Base-by-base conservation (phyloP, 2,113 vertebrate species). In the Neodontobutis hainanensis region DNA sequence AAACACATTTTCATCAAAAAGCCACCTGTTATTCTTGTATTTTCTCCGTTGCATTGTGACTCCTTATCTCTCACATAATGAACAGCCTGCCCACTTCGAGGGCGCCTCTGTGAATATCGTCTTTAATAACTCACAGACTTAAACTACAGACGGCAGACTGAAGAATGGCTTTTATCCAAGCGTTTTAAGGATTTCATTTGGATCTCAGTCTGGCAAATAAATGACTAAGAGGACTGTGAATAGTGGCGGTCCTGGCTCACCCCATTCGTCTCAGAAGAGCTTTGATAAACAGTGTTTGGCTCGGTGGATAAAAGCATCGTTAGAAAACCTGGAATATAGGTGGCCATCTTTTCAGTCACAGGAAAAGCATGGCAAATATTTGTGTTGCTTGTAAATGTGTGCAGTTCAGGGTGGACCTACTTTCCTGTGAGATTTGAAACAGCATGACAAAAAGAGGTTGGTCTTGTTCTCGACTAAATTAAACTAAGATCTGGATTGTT, bases 1-100 rank as follows among this genome's bases (percentile, higher is more conserved):
- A 53, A 53, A 53, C 51, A 53, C 51, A 35, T 6, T 32, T 53
- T 53, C 51, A 53, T 53, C 32, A 53, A 53, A 53, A 53, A 11
- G 51, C 51, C 51, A 53, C 51, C 51, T 53, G 51, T 53, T 53
- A 19, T 35, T 0, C 11, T 11, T 5, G 11, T 12, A 27, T 27
- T 11, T 53, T 6, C 27, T 12, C 51, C 27, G 32, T 6, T 11
- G 11, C 32, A 35, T 53, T 7, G 32, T 53, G 32, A 14, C 19
- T 10, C 38, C 32, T 53, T 53, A 53, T 53, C 51, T 35, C 51
- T 35, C 51, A 5, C 49, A 14, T 12, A 7, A 35, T 14, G 51
- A 53, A 11, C 51, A 53, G 51, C 27, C 51, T 16, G 32, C 27
- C 11, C 51, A 14, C 11, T 35, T 53, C 32, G 5, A 12, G 11